Evolutionary conservation across 2,888 invertebrate species (phyloP).

Genomic region (Acanthococcus lagerstroemiae): DNA sequence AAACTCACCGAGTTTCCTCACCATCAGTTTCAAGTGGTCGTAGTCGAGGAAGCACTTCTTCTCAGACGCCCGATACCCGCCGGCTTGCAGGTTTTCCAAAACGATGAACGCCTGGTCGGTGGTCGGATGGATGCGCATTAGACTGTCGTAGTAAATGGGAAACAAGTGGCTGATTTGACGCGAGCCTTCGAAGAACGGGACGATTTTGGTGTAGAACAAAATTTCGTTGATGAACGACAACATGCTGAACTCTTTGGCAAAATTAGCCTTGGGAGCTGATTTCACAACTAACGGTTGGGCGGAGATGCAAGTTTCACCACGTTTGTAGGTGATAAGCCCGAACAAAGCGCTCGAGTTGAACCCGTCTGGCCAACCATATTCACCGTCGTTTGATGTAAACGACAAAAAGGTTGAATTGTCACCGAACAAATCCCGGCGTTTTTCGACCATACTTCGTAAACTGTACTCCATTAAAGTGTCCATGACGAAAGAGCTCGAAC

Average conservation of each 20-base stretch:
- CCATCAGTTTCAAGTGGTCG: conserved; percentile 7
- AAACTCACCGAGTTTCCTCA: conserved; percentile 3
- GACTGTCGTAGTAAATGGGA: conserved; percentile 7
- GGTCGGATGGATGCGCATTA: not conserved
- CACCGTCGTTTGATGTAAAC: too few species aligned
- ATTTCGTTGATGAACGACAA: not conserved
- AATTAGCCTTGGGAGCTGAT: not conserved
- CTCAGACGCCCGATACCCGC: not conserved
- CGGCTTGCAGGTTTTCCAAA: not conserved
- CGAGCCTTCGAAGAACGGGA: not conserved
- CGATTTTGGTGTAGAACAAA: not conserved
- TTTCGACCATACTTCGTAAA: too few species aligned
- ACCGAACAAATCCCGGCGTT: too few species aligned
- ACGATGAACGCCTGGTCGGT: not conserved
- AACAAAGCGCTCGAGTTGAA: not conserved
- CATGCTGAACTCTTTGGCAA: not conserved
- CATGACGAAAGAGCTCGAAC: too few species aligned
- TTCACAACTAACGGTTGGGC: not conserved
- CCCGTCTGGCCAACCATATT: too few species aligned
- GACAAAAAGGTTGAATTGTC: too few species aligned
- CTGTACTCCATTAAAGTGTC: too few species aligned
- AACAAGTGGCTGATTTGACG: not conserved
- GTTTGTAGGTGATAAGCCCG: not conserved
- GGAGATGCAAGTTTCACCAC: not conserved
- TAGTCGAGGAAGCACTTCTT: conserved; percentile 10